Evolutionary conservation across 2,888 invertebrate genomes (phyloP).

Genomic region (Rutpela maculata): DNA sequence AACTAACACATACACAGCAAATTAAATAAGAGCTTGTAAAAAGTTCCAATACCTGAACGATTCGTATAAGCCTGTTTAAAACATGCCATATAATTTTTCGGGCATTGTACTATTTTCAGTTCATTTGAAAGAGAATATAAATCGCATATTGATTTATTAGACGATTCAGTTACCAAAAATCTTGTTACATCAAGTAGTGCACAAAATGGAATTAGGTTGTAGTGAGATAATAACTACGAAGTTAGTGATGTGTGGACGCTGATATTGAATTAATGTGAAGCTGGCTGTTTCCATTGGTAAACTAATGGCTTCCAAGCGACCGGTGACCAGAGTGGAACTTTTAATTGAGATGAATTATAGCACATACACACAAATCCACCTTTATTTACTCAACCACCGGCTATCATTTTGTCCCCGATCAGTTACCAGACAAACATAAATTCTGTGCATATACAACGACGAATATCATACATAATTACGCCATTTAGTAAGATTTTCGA

Average conservation of each 20-base stretch:
- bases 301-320: constrained; percentile 18
- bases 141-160: neutral
- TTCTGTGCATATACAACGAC: neutral
- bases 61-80: too few species aligned
- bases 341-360: constrained; percentile 39
- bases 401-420: constrained; percentile 10
- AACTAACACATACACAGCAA: too few species aligned
- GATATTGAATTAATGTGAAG: constrained; percentile 18
- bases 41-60: too few species aligned
- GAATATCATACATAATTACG: neutral
- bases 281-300: neutral
- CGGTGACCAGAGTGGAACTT: neutral
- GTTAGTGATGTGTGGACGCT: constrained; percentile 9
- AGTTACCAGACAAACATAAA: constrained; percentile 23
- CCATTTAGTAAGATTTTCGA: neutral
- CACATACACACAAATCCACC: constrained; percentile 5
- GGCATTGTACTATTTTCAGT: too few species aligned
- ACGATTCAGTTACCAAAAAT: neutral
- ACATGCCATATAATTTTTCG: too few species aligned
- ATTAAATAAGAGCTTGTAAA: too few species aligned
- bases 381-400: constrained; percentile 29
- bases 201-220: neutral
- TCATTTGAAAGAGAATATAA: too few species aligned
- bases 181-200: neutral
- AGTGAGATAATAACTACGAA: neutral